Evolutionary conservation across 2,888 invertebrate genomes (phyloP), one percentile per base, ranked within the genome.

Genomic region (Trileptium ribeirensis): DNA sequence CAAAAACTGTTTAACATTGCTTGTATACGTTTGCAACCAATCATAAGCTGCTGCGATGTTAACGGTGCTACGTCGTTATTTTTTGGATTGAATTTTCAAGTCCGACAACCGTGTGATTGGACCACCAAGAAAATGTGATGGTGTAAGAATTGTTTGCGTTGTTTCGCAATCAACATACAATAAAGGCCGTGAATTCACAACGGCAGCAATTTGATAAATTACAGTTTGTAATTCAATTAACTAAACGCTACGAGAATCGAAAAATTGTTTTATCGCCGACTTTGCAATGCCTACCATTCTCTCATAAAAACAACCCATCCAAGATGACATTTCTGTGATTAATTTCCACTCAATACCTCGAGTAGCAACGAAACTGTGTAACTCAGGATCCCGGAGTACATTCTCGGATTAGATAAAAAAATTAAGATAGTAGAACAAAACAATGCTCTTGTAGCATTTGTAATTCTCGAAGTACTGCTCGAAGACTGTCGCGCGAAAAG

Each of bases 101-200:
- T 24, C 8, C 8, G 51, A 24, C 8, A 51, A 8, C 51, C 8
- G 24, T 51, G 51, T 51, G 8, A 15, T 51, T 8, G 51, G 51
- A 51, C 51, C 51, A 15, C 38, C 77, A n/a, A 75, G 38, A n/a
- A 75, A 75, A 36, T 75, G 77, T 15, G 77, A 2, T 8, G 77
- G 77, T 2, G 37, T 75, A 3, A 75, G 8, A 37, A n/a, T 34
- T 3, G 39, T 3, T 19, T 34, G 3, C n/a, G n/a, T 29, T n/a
- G 36, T 2, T 24, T 75, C 77, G n/a, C n/a, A 38, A 39, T 36
- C 39, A 8, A 36, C 3, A 24, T 36, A n/a, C 8, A 33, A 3
- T 37, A 75, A 36, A 15, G 77, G 77, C n/a, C 77, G 36, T 2
- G 77, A 75, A 36, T 38, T 75, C 8, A 75, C 77, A 15, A 75